These are phyloP conservation scores for Idaea aversata DNA, from an alignment of 2,888 invertebrate genomes.

Conservation along the genomic window DNA sequence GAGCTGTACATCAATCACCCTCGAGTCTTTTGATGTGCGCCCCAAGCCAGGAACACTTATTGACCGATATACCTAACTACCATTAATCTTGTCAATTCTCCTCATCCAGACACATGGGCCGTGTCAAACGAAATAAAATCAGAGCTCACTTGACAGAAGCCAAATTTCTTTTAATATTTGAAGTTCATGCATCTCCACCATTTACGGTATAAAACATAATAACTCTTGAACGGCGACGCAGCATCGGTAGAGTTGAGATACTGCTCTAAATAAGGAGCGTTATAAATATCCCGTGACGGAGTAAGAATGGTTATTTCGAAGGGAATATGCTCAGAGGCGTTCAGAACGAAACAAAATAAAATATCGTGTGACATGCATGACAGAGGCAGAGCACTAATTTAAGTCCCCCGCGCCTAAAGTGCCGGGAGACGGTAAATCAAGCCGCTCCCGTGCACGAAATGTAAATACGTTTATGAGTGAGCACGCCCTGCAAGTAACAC, in stretches of 20 bases:
- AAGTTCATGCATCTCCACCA: conserved; percentile 22
- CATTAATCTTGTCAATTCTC: conserved; percentile 68
- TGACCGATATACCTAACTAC: conserved; percentile 46
- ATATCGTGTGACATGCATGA: conserved; percentile 62
- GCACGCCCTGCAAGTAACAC: conserved; percentile 63
- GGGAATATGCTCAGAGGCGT: conserved; percentile 53
- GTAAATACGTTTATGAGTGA: conserved; percentile 62
- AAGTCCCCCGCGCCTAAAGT: conserved; percentile 60
- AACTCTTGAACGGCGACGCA: conserved; percentile 29
- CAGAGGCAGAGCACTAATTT: conserved; percentile 67
- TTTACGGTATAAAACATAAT: conserved; percentile 30
- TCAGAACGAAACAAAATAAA: conserved; percentile 60
- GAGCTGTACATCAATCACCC: conserved; percentile 55
- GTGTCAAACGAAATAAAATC: conserved; percentile 47
- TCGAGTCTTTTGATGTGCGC: conserved; percentile 62
- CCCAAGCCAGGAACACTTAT: conserved; percentile 39
- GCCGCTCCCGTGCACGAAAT: conserved; percentile 67
- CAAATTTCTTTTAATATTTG: conserved; percentile 26
- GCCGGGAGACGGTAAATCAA: conserved; percentile 67
- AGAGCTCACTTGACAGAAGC: conserved; percentile 27
- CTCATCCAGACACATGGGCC: conserved; percentile 46
- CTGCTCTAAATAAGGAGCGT: conserved; percentile 62
- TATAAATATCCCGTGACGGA: conserved; percentile 70
- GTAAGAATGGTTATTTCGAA: conserved; percentile 62
- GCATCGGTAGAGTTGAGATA: conserved; percentile 39